These are phyloP conservation scores for Pseudorectes ferrugineus DNA, from an alignment of 2,113 vertebrate species.

Conservation along the genomic window DNA sequence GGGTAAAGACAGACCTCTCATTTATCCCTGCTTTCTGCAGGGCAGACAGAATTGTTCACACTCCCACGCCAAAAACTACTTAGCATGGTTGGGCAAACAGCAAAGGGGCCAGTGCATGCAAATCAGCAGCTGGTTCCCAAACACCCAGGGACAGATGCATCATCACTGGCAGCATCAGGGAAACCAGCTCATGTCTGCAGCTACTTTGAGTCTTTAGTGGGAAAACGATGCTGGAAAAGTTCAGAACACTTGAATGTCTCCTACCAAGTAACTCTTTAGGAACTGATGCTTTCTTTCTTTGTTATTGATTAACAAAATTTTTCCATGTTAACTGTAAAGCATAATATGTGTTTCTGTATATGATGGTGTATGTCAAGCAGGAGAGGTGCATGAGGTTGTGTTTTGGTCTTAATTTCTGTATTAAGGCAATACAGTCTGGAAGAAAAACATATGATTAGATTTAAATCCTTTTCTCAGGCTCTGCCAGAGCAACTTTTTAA, in stretches of 20 bases:
- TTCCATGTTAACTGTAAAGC: neutral
- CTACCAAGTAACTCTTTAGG: neutral
- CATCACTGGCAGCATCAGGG: neutral
- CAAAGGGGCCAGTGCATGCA: neutral
- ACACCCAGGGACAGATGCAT: neutral
- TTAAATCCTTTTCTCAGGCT: neutral
- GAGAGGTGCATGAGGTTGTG: neutral
- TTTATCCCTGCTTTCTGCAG: slow-evolving; percentile 1
- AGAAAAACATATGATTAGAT: neutral
- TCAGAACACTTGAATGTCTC: neutral
- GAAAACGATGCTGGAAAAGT: neutral
- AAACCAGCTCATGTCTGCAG: neutral
- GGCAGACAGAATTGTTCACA: neutral
- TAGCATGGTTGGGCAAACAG: neutral
- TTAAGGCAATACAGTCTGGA: neutral
- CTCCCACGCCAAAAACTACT: neutral
- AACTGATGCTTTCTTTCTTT: neutral
- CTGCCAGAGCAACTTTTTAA: neutral
- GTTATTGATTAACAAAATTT: neutral
- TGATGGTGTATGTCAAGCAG: neutral
- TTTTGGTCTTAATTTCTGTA: neutral
- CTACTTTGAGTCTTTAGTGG: neutral
- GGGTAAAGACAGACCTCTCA: neutral
- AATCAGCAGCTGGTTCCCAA: slow-evolving; percentile 24
- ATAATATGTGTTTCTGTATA: neutral